Conservation (phyloP, 2,888 invertebrate genomes). For the Phlogophora meticulosa region DNA sequence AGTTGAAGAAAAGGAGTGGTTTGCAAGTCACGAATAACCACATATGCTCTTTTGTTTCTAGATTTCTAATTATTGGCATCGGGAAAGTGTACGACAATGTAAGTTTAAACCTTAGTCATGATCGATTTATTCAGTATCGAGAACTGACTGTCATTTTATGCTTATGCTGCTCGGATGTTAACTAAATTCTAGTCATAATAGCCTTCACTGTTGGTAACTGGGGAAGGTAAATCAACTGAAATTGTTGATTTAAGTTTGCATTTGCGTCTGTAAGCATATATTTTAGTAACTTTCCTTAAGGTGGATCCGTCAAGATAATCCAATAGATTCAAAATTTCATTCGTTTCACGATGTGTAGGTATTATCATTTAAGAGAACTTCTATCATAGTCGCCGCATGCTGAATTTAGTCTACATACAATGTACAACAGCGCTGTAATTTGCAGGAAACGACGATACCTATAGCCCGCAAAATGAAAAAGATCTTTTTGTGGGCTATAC, state of each 20-base stretch:
- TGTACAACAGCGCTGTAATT: no score
- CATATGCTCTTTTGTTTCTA: constrained; percentile 13
- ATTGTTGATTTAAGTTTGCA: background rate
- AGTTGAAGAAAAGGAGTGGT: constrained; percentile 25
- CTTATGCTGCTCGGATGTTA: background rate
- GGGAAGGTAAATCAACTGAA: background rate
- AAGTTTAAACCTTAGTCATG: constrained; percentile 2
- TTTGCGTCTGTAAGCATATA: background rate
- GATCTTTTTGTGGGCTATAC: no score
- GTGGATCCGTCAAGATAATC: no score
- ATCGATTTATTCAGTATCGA: constrained; percentile 18
- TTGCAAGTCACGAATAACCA: constrained; percentile 46
- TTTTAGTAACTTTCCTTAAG: constrained; percentile 7
- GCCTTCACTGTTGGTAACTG: background rate
- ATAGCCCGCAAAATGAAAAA: no score
- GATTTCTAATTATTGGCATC: constrained; percentile 46
- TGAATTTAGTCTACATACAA: no score
- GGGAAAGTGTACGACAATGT: constrained; percentile 33
- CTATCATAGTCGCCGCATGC: no score
- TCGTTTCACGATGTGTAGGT: no score
- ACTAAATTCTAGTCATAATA: constrained; percentile 3
- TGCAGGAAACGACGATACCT: no score
- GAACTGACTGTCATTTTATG: constrained; percentile 2
- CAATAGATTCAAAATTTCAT: no score
- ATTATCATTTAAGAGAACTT: no score